Percentiles rank a stretch among this genome's conserved stretches.
Evolutionary conservation across 1,140 invertebrate genomes (phyloP).

Genomic region (Lethrus apterus): DNA sequence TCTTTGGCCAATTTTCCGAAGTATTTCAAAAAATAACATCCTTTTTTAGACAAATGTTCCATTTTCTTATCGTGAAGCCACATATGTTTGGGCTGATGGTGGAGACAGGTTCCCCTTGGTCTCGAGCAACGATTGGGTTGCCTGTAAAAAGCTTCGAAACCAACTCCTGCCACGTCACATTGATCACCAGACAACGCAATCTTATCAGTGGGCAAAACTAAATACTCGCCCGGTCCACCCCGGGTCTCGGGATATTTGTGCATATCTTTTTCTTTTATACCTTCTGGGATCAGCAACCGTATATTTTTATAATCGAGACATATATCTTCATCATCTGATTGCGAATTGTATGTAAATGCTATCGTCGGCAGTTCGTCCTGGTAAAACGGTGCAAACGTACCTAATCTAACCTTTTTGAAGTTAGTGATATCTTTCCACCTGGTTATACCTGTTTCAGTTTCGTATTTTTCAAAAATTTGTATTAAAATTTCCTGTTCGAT

Average conservation of each 20-base stretch:
- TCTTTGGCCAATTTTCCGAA: constrained; percentile 40
- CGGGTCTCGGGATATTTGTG: constrained; percentile 29
- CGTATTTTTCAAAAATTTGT: constrained; percentile 42
- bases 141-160: constrained; percentile 44
- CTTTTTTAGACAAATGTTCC: constrained; percentile 35
- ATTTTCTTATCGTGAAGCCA: constrained; percentile 43
- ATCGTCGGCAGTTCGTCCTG: constrained; percentile 17
- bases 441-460: constrained; percentile 26
- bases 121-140: constrained; percentile 42
- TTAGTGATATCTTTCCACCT: constrained; percentile 41
- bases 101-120: constrained; percentile 41
- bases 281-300: constrained; percentile 36
- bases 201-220: constrained; percentile 38
- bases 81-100: constrained; percentile 44
- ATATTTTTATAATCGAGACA: constrained; percentile 20
- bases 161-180: constrained; percentile 46
- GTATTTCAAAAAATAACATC: constrained; percentile 46
- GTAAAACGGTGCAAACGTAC: constrained; percentile 20
- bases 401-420: constrained; percentile 25
- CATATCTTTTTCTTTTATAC: constrained; percentile 22
- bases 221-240: constrained; percentile 40
- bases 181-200: constrained; percentile 41
- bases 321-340: constrained; percentile 6
- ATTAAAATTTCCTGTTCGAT: constrained; percentile 40
- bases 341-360: constrained; percentile 21